Evolutionary conservation across 30 jellyfish, hydroid and myxozoan species (phyloP), one percentile per base, ranked within the genome.

Genomic region (Aurelia coerulea): DNA sequence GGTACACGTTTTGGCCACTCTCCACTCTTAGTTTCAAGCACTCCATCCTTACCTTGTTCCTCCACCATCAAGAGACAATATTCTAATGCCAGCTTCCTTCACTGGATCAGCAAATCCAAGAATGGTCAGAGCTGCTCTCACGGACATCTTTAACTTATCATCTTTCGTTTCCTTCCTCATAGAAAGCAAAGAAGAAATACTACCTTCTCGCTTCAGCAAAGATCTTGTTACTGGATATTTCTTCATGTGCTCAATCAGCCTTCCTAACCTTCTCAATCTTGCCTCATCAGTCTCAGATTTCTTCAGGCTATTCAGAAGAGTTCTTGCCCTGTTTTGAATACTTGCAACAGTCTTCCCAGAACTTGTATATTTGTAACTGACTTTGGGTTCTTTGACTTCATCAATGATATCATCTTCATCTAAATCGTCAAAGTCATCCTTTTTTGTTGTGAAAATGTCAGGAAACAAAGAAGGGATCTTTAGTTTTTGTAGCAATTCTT

Each of bases 41-140:
- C 51, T 39, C 51, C 51, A 46, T 7, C 15, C 1, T 17, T 15
- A 91, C 97, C 96, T 84, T 78, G 96, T 78, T 59, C 97, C 97
- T 8, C 97, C 97, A 15, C 96, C 97, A 79, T 91, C 97, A 0
- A 91, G 37, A 14, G 97, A 72, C 52, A 91, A 69, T 5, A 91
- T 73, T 39, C 96, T 68, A 34, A 91, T 62, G 14, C 97, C 97
- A 62, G 35, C 58, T 14, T 89, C 97, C 49, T 79, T 84, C 8
- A 84, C 95, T 18, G 97, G 93, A 60, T 91, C 96, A 51, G 87
- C 83, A 67, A 65, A 79, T 33, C 97, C 95, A 46, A 91, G 86
- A 31, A 85, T 39, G 4, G 91, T 69, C 78, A 91, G 72, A 10
- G 93, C 97, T 12, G 72, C 80, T 41, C 71, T 80, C 3, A 88